Percentiles rank a stretch among this genome's conserved stretches.
Evolutionary conservation across 1,140 invertebrate species (phyloP).

Genomic region (Subanguina moxae): DNA sequence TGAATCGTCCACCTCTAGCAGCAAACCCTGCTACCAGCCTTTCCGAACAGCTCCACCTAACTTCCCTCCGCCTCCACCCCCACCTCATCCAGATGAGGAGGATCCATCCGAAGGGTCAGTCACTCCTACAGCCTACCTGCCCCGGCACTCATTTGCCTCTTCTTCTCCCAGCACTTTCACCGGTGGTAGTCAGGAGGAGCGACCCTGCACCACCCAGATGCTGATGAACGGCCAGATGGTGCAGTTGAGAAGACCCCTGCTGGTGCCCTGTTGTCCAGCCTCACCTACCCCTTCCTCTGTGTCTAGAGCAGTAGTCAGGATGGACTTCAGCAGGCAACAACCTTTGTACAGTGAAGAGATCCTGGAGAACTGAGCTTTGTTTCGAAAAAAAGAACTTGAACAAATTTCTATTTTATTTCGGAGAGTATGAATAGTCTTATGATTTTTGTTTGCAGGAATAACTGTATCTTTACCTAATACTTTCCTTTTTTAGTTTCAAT

Average conservation of each 20-base stretch:
- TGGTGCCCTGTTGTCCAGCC: too few relatives aligned
- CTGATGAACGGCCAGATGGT: background rate
- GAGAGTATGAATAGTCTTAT: too few relatives aligned
- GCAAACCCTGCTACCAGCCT: too few relatives aligned
- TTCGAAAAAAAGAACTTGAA: too few relatives aligned
- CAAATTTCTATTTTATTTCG: too few relatives aligned
- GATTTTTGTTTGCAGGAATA: too few relatives aligned
- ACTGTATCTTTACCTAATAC: too few relatives aligned
- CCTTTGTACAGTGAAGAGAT: constrained; percentile 10
- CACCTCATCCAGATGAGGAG: background rate
- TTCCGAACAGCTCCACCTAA: background rate
- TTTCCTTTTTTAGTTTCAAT: too few relatives aligned
- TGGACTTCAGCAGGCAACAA: constrained; percentile 18
- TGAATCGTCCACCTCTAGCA: background rate
- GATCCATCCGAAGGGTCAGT: background rate
- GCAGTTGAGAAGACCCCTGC: too few relatives aligned
- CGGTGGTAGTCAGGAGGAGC: background rate
- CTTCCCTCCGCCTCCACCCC: constrained; percentile 7
- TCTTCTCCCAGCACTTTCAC: too few relatives aligned
- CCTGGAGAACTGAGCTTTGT: too few relatives aligned
- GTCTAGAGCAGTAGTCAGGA: constrained; percentile 1
- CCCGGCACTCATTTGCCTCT: background rate
- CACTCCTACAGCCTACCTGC: constrained; percentile 3
- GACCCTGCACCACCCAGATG: constrained; percentile 2
- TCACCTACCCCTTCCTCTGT: too few relatives aligned